These are phyloP conservation scores for Heloderma charlesbogerti DNA, from an alignment of 2,113 vertebrate genomes.

Conservation along the genomic window DNA sequence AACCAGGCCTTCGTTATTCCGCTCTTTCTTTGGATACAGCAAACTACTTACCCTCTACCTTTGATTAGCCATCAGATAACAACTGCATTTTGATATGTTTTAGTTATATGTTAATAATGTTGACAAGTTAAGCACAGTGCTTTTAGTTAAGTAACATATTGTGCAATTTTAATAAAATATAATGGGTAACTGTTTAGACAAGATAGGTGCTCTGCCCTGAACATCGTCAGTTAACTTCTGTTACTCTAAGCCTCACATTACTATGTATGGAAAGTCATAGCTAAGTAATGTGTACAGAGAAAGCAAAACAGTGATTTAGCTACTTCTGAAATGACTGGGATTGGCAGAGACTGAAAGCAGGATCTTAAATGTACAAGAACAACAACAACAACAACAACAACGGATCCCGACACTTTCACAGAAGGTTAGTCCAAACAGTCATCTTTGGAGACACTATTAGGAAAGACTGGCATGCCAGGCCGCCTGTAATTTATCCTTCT, in stretches of 20 bases:
- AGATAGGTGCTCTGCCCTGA: background rate
- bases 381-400: background rate
- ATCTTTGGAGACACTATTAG: background rate
- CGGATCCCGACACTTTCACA: background rate
- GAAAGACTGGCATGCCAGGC: background rate
- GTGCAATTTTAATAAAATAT: background rate
- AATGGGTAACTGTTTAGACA: background rate
- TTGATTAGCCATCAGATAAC: background rate
- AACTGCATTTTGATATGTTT: background rate
- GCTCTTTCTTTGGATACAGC: background rate
- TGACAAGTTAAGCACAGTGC: accelerated
- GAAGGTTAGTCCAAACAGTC: background rate
- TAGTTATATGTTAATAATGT: background rate
- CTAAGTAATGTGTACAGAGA: background rate
- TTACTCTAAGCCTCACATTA: background rate
- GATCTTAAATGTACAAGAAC: background rate
- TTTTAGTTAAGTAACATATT: background rate
- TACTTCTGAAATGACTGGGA: background rate
- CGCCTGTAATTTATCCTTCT: background rate
- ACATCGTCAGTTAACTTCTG: background rate
- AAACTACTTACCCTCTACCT: background rate
- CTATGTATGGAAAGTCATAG: background rate
- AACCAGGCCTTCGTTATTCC: background rate
- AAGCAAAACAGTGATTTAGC: slow-evolving; percentile 1
- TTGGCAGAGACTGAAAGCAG: background rate